Evolutionary conservation across 2,113 vertebrate species (phyloP), one percentile per base, ranked within the genome.

Genomic region (Blennius ocellaris): DNA sequence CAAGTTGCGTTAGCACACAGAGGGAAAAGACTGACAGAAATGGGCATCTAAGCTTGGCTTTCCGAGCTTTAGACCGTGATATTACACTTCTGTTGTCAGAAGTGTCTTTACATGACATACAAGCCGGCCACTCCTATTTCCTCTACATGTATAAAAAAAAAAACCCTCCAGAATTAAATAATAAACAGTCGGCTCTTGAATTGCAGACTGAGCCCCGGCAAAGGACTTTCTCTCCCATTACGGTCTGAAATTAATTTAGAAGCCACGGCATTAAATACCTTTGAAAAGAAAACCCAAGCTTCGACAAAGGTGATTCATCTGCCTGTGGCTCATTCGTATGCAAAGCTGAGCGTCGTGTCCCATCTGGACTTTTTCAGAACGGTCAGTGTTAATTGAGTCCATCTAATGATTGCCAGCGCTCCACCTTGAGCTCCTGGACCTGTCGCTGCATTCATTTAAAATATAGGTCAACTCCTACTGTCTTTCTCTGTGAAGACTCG

Each of bases 11-110:
- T 73, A 78, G 57, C 38, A 72, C 57, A 75, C 48, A 55, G 68
- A 59, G 37, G 60, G 17, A 58, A 53, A 61, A 69, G n/a, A 78
- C 61, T 68, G 83, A 85, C 62, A 76, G 54, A 73, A 76, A 76
- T 55, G 60, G 50, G 41, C 80, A 74, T 80, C 39, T 62, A 38
- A 50, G 50, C 48, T 50, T 2, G 37, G n/a, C 64, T 72, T 62
- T 44, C 30, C 68, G 9, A 12, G 56, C 71, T 80, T 65, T 59
- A 54, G 38, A 63, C 52, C 7, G 0, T 56, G 63, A 65, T 52
- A 58, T 68, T 52, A 75, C 43, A 76, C 58, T 75, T 65, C n/a
- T 69, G 57, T 56, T 76, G 53, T 85, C 58, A 76, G 59, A 72
- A 53, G 43, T 66, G 16, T 65, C 51, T 73, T 39, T 15, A 38